Conservation (phyloP, 2,797 vertebrate species). For the Gobio occitaniae region DNA sequence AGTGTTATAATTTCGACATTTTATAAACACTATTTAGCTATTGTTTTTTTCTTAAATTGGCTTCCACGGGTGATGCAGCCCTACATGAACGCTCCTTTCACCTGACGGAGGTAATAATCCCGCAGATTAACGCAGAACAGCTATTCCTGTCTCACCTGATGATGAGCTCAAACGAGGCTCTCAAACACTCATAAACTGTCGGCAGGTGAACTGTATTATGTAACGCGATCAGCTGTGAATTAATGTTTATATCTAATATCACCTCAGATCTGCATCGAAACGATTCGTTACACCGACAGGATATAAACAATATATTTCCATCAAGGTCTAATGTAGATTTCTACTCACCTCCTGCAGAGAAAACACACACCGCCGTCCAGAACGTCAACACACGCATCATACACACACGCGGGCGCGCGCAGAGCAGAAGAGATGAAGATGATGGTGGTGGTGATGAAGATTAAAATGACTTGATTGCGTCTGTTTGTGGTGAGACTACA, state of each 20-base stretch:
- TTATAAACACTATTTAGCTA: neutral
- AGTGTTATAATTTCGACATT: neutral
- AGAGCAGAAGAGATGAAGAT: neutral
- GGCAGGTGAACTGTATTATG: neutral
- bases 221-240: neutral
- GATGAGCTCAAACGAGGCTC: neutral
- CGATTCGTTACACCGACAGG: neutral
- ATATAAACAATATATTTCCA: neutral
- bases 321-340: neutral
- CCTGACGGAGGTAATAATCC: conserved; percentile 23
- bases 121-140: neutral
- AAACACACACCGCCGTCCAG: neutral
- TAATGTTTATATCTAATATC: neutral
- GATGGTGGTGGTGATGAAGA: neutral
- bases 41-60: neutral
- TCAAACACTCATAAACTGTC: too few species aligned
- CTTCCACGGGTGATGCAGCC: neutral
- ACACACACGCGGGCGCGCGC: conserved; percentile 1
- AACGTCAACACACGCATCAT: conserved; percentile 13
- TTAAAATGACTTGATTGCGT: neutral
- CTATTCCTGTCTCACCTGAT: conserved; percentile 26
- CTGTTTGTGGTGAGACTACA: neutral
- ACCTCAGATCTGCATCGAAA: neutral
- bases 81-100: neutral
- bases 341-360: conserved; percentile 3